phyloP scores from a whole-genome alignment of 1,140 invertebrate genomes.

The Portunus trituberculatus region DNA sequence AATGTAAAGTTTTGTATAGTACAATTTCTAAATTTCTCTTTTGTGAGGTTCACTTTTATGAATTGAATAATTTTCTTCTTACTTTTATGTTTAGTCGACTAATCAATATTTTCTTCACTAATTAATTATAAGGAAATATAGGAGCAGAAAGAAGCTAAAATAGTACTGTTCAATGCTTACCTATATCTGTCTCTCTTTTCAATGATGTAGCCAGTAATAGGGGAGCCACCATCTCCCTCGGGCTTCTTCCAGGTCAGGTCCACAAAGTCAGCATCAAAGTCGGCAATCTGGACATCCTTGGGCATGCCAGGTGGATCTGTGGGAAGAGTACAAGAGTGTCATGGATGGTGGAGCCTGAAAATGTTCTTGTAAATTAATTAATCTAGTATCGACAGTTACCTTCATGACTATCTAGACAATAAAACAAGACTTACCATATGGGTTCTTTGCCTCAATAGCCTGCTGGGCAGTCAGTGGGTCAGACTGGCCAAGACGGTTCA shows the following conservation, averaged over 20 bases:
- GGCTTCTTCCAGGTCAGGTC: slow-evolving; percentile 96
- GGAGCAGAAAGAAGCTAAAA: neutral
- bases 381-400: neutral
- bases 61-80: no score
- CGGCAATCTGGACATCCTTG: slow-evolving; percentile 85
- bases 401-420: neutral
- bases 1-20: no score
- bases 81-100: no score
- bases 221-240: slow-evolving; percentile 91
- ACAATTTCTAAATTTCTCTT: no score
- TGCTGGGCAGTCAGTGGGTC: slow-evolving; percentile 94
- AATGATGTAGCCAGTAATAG: slow-evolving; percentile 95
- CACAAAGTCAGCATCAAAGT: slow-evolving; percentile 97
- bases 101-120: no score
- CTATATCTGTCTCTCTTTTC: slow-evolving; percentile 96
- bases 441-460: slow-evolving; percentile 98
- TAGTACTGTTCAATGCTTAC: slow-evolving; percentile 69
- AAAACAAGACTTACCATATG: slow-evolving; percentile 87
- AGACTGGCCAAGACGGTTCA: slow-evolving; percentile 97
- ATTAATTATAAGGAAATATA: neutral
- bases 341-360: neutral
- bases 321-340: neutral
- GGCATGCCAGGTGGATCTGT: slow-evolving; percentile 71
- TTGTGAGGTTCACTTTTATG: no score
- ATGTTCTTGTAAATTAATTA: neutral